Evolutionary conservation across 2,797 vertebrate species (phyloP), one percentile per base, ranked within the genome.

Genomic region (Anabas testudineus): DNA sequence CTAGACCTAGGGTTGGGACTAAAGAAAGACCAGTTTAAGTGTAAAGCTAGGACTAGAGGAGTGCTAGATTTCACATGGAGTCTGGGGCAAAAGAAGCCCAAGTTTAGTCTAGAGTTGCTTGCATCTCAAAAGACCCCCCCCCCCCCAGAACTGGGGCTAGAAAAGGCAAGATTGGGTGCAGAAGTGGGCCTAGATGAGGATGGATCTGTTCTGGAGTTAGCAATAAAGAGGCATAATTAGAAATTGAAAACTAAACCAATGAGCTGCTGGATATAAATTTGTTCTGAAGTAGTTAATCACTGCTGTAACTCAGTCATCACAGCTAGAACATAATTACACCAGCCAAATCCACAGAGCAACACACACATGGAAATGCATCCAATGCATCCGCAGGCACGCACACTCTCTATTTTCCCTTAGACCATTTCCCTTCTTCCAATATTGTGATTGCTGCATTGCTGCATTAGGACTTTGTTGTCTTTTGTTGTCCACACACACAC

Each of bases 361-460:
- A 67, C 51, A 73, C 55, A 54, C 63, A 24, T 43, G 63, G 5
- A 51, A 10, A 66, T 16, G 26, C 55, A 67, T 39, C 19, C 48
- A 36, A 45, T 54, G 51, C 30, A 69, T 52, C 39, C 51, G 51
- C 57, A 67, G 42, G 49, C 39, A 52, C 26, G 15, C 51, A 51
- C 15, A 24, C 63, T 16, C 61, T 55, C 77, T 72, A 79, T 82
- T 80, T 86, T 76, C 77, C 81, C 73, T 76, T 7, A 67, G 67
- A 83, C 78, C 77, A 78, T 75, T 90, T 88, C 76, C 86, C 62
- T 69, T 79, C 60, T 81, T 57, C 76, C 72, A 75, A 63, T 45
- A 69, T 75, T 81, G 65, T 86, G 84, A 88, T 84, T 85, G 85
- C 81, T 82, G 82, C 71, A 88, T 84, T 85, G 85, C 81, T 82